phyloP scores from a whole-genome alignment of 2,888 invertebrate species.

The Parochlus steinenii region DNA sequence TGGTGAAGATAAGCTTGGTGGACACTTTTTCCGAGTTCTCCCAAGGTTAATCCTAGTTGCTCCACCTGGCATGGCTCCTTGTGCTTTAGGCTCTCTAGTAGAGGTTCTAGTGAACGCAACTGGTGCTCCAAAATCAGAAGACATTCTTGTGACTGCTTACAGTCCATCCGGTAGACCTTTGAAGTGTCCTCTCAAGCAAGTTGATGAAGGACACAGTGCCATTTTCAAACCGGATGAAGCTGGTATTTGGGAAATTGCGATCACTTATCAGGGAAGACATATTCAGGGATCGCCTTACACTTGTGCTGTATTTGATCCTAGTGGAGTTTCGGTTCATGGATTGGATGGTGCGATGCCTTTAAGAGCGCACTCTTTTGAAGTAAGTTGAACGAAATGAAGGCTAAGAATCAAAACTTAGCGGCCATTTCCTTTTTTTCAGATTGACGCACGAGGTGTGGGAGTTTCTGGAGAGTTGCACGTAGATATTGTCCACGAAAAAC shows the following conservation, averaged over 20 bases:
- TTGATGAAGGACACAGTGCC: constrained; percentile 83
- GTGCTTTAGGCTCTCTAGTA: constrained; percentile 85
- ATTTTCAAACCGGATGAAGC: constrained; percentile 95
- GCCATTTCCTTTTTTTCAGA: constrained; percentile 17
- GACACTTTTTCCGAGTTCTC: constrained; percentile 71
- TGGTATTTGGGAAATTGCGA: constrained; percentile 93
- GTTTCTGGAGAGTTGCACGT: constrained; percentile 76
- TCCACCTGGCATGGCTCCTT: constrained; percentile 87
- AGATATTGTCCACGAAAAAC: constrained; percentile 80
- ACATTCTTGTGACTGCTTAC: constrained; percentile 82
- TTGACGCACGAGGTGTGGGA: constrained; percentile 58
- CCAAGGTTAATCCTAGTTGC: constrained; percentile 75
- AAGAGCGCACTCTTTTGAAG: constrained; percentile 71
- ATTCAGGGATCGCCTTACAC: constrained; percentile 94
- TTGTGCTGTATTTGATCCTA: constrained; percentile 89
- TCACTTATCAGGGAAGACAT: constrained; percentile 88
- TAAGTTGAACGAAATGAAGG: constrained; percentile 37
- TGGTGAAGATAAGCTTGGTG: constrained; percentile 38
- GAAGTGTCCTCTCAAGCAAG: constrained; percentile 65
- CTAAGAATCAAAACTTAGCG: background rate
- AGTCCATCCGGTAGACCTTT: constrained; percentile 76
- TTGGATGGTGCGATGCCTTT: constrained; percentile 70
- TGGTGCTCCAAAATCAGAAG: constrained; percentile 60
- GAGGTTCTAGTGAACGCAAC: constrained; percentile 84
- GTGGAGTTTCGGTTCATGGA: constrained; percentile 68